Percentiles rank a stretch among this genome's conserved stretches.
Evolutionary conservation across 2,113 vertebrate species (phyloP).

Genomic region (Shinisaurus crocodilurus): DNA sequence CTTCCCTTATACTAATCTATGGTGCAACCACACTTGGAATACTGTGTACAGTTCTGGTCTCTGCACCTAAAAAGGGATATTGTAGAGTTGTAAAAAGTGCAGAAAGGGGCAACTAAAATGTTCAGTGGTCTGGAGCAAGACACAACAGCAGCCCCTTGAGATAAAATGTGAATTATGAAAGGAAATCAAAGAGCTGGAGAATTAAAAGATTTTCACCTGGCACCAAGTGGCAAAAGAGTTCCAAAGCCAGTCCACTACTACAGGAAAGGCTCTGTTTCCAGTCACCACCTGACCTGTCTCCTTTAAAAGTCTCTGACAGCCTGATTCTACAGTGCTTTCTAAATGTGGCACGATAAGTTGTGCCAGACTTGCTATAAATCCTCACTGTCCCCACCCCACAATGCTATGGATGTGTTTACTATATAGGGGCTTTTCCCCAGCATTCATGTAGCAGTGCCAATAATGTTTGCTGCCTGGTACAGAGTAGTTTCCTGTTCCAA

Average conservation of each 20-base stretch:
- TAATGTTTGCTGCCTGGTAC: not conserved
- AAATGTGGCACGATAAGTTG: not conserved
- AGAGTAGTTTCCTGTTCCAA: not conserved
- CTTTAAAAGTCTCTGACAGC: too few species aligned
- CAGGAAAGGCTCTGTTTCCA: not conserved
- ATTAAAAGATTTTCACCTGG: not conserved
- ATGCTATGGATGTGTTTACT: too few species aligned
- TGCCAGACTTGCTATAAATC: not conserved
- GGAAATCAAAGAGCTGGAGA: not conserved
- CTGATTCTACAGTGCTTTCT: too few species aligned
- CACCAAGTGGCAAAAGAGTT: not conserved
- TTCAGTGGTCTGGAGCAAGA: not conserved
- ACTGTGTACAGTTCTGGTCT: too few species aligned
- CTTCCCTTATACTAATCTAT: too few species aligned
- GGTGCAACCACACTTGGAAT: too few species aligned
- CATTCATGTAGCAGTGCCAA: too few species aligned
- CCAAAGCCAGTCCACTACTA: not conserved
- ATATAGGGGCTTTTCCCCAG: not conserved
- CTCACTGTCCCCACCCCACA: not conserved
- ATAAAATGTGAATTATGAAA: not conserved
- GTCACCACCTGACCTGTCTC: not conserved
- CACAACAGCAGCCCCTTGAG: not conserved
- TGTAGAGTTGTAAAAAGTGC: too few species aligned
- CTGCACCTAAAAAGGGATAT: too few species aligned
- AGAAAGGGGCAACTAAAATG: too few species aligned